phyloP scores from a whole-genome alignment of 2,113 vertebrate species.

The Tyrannus savana region DNA sequence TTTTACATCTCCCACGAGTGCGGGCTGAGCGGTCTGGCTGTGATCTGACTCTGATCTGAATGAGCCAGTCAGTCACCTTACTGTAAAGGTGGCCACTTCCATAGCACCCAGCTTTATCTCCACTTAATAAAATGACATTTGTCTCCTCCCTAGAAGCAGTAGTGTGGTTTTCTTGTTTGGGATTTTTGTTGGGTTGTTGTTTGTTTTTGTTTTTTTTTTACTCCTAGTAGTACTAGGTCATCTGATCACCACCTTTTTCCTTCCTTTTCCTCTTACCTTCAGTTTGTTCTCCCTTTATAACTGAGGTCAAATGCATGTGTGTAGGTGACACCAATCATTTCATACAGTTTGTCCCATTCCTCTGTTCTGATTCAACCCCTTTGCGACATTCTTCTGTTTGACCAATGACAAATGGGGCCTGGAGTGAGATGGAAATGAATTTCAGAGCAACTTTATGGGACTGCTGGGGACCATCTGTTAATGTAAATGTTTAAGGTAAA shows the following conservation, averaged over 20 bases:
- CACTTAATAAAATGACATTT: background rate
- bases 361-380: constrained; percentile 58
- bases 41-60: background rate
- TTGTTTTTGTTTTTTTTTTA: background rate
- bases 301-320: constrained; percentile 58
- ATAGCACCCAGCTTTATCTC: background rate
- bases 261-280: background rate
- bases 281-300: background rate
- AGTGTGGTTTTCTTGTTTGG: background rate
- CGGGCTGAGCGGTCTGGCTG: background rate
- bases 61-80: background rate
- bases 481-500: constrained; percentile 82
- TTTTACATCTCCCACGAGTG: accelerated
- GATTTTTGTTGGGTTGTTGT: background rate
- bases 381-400: constrained; percentile 48
- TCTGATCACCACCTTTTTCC: background rate
- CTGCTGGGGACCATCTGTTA: constrained; percentile 79
- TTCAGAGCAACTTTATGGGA: constrained; percentile 74
- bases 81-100: background rate
- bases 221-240: background rate
- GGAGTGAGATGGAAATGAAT: constrained; percentile 72
- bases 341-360: constrained; percentile 21
- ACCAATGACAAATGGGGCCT: constrained; percentile 64
- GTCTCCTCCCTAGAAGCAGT: background rate
- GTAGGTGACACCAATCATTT: constrained; percentile 60